Evolutionary conservation across 1,140 invertebrate genomes (phyloP).

Genomic region (Drosophila equinoxialis): DNA sequence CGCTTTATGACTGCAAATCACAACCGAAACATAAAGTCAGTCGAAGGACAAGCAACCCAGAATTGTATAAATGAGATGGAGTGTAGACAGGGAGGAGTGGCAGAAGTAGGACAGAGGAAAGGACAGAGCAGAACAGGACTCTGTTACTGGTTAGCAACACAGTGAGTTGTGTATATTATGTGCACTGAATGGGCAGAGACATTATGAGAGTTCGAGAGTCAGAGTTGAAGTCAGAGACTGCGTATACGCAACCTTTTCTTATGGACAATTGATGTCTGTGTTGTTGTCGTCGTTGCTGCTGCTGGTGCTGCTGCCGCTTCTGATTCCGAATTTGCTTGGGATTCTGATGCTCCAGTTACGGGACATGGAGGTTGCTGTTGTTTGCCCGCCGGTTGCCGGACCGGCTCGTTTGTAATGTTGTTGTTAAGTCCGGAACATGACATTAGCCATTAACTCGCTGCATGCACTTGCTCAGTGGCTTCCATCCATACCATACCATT

Average conservation of each 20-base stretch:
- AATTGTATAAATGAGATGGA: neutral
- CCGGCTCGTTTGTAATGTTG: constrained; percentile 72
- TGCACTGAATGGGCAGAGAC: constrained; percentile 51
- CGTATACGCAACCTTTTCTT: constrained; percentile 81
- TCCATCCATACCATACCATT: neutral
- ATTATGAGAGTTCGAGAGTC: constrained; percentile 34
- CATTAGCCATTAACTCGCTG: constrained; percentile 81
- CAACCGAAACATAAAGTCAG: constrained; percentile 76
- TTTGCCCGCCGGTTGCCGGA: constrained; percentile 56
- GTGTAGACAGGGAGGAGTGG: no score
- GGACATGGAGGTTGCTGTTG: constrained; percentile 50
- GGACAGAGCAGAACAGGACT: constrained; percentile 22
- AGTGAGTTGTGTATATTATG: constrained; percentile 34
- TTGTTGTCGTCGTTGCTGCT: constrained; percentile 32
- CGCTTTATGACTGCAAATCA: constrained; percentile 81
- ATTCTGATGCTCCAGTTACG: constrained; percentile 47
- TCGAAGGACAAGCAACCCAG: constrained; percentile 29
- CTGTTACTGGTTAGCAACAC: constrained; percentile 36
- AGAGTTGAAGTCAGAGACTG: constrained; percentile 56
- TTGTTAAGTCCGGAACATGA: constrained; percentile 81
- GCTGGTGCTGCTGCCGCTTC: neutral
- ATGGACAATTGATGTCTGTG: constrained; percentile 80
- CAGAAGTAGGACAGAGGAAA: neutral
- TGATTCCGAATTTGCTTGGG: neutral
- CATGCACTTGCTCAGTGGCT: constrained; percentile 54